Evolutionary conservation across 2,888 invertebrate species (phyloP).

Genomic region (Diachrysia chrysitis): DNA sequence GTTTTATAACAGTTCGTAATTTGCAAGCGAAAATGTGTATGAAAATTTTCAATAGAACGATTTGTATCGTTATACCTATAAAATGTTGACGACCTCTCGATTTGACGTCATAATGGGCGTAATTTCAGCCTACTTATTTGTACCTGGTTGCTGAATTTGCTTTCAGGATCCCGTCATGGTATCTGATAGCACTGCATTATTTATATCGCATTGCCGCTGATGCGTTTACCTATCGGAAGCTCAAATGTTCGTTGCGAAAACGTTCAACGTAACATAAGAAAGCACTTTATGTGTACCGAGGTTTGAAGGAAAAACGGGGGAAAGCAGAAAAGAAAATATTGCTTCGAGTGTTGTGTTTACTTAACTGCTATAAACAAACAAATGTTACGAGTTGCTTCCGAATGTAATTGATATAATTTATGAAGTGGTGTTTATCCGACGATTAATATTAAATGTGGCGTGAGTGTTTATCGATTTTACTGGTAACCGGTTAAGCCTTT

Average conservation of each 20-base stretch:
- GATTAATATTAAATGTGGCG: conserved; percentile 31
- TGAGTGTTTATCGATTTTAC: conserved; percentile 16
- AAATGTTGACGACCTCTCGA: conserved; percentile 23
- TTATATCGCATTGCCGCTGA: conserved; percentile 74
- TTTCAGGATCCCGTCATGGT: conserved; percentile 33
- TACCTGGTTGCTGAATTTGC: conserved; percentile 31
- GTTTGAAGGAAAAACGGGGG: conserved; percentile 30
- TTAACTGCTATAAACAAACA: conserved; percentile 29
- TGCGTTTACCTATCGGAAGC: conserved; percentile 73
- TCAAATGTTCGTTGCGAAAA: conserved; percentile 67
- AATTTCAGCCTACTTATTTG: conserved; percentile 41
- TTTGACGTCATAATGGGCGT: conserved; percentile 33
- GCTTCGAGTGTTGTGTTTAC: conserved; percentile 22
- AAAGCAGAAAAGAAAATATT: conserved; percentile 30
- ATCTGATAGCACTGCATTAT: conserved; percentile 74
- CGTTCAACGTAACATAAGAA: conserved; percentile 72
- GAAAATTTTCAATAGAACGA: background rate
- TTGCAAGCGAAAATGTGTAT: conserved; percentile 19
- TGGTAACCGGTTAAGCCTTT: background rate
- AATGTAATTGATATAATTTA: conserved; percentile 37
- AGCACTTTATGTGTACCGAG: conserved; percentile 61
- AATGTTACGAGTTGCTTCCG: conserved; percentile 25
- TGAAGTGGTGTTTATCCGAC: conserved; percentile 22
- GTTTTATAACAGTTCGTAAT: conserved; percentile 28
- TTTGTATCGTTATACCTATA: conserved; percentile 27